Percentiles rank a stretch among this genome's conserved stretches.
Evolutionary conservation across 1,140 invertebrate species (phyloP).

Genomic region (Apis dorsata): DNA sequence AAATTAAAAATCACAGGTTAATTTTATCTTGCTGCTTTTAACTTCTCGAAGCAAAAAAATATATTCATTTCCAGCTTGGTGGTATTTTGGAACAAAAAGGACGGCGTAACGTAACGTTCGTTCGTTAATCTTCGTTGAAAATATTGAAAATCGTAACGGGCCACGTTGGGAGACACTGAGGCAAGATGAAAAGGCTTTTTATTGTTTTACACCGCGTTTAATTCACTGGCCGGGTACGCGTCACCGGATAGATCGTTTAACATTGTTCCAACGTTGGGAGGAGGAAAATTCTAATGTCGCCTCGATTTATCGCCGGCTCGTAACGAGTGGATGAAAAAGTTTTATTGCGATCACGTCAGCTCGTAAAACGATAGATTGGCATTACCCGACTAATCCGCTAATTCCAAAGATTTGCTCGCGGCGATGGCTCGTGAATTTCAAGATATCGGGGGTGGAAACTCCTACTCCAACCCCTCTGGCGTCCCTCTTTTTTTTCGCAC

Average conservation of each 20-base stretch:
- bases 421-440: conserved; percentile 44
- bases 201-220: background rate
- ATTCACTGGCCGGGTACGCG: background rate
- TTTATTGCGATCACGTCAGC: conserved; percentile 55
- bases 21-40: too few species aligned
- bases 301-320: conserved; percentile 31
- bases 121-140: too few species aligned
- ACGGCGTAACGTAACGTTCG: too few species aligned
- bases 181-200: background rate
- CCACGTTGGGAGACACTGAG: too few species aligned
- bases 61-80: too few species aligned
- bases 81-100: too few species aligned
- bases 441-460: conserved; percentile 16
- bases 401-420: conserved; percentile 47
- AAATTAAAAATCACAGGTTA: too few species aligned
- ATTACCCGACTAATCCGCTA: conserved; percentile 47
- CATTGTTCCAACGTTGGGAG: background rate
- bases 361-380: conserved; percentile 52
- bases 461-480: background rate
- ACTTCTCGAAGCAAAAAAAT: too few species aligned
- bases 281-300: conserved; percentile 39
- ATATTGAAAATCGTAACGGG: too few species aligned
- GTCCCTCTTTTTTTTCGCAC: background rate
- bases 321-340: conserved; percentile 45
- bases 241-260: background rate